Evolutionary conservation across 1,140 invertebrate species (phyloP).

Genomic region (Atta colombica): DNA sequence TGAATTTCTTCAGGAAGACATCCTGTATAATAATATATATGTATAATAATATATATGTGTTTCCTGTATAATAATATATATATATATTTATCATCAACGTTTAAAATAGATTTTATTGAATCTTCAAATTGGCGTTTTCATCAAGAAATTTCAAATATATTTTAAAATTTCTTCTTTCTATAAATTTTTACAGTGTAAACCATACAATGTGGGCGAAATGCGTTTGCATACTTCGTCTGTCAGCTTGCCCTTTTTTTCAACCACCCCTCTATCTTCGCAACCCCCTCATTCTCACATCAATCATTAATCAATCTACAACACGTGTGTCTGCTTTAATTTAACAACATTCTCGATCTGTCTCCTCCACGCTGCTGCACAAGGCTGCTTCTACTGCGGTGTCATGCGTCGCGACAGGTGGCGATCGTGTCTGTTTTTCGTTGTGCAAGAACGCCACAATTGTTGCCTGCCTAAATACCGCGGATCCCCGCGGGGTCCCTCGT

Average conservation of each 20-base stretch:
- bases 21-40: neutral
- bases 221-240: neutral
- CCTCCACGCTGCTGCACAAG: slow-evolving; percentile 42
- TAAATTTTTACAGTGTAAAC: neutral
- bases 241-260: neutral
- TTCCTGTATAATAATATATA: too few relatives aligned
- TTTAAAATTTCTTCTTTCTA: neutral
- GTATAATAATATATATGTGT: too few relatives aligned
- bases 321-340: slow-evolving; percentile 54
- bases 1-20: too few relatives aligned
- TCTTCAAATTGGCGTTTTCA: neutral
- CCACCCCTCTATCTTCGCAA: neutral
- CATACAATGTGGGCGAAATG: neutral
- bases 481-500: slow-evolving; percentile 77
- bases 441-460: slow-evolving; percentile 73
- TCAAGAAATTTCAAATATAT: neutral
- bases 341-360: slow-evolving; percentile 42
- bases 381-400: slow-evolving; percentile 30
- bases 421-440: slow-evolving; percentile 50
- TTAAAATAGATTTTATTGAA: neutral
- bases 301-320: slow-evolving; percentile 62
- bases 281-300: slow-evolving; percentile 53
- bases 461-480: slow-evolving; percentile 74
- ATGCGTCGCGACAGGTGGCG: slow-evolving; percentile 68
- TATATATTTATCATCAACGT: slow-evolving; percentile 7